Evolutionary conservation across 2,888 invertebrate species (phyloP).

Genomic region (Sphaerophoria taeniata): DNA sequence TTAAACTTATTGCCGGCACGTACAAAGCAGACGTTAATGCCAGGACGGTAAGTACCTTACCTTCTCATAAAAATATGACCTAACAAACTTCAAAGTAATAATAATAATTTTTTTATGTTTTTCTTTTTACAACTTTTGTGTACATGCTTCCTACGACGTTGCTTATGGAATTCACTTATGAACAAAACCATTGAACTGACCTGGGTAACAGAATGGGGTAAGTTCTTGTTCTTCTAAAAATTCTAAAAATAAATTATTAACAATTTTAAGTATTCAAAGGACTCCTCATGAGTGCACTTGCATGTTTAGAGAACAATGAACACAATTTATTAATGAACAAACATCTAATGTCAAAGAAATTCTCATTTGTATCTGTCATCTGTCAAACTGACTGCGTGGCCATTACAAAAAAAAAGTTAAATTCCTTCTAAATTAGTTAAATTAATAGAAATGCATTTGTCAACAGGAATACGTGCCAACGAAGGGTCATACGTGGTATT

Average conservation of each 20-base stretch:
- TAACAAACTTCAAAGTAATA: too few relatives aligned
- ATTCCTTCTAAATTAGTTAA: constrained; percentile 68
- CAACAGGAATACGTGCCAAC: constrained; percentile 62
- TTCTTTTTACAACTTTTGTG: constrained; percentile 32
- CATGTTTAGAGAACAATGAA: not conserved
- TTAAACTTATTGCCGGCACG: constrained; percentile 95
- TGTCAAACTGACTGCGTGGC: constrained; percentile 46
- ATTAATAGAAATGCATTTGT: constrained; percentile 74
- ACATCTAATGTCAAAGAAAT: constrained; percentile 37
- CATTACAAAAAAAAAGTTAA: constrained; percentile 60
- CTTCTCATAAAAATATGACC: not conserved
- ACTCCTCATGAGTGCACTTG: not conserved
- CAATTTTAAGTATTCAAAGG: not conserved
- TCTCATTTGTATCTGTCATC: constrained; percentile 67
- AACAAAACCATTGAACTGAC: not conserved
- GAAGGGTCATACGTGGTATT: constrained; percentile 29
- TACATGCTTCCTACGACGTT: constrained; percentile 60
- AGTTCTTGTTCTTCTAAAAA: constrained; percentile 73
- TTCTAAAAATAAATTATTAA: too few relatives aligned
- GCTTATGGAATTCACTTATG: not conserved
- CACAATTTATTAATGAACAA: constrained; percentile 49
- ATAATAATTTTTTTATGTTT: constrained; percentile 6
- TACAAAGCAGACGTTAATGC: constrained; percentile 93
- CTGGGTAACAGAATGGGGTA: constrained; percentile 80
- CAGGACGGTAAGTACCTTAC: constrained; percentile 87